Conservation (phyloP, 2,113 vertebrate genomes). For the Megaptera novaeangliae region DNA sequence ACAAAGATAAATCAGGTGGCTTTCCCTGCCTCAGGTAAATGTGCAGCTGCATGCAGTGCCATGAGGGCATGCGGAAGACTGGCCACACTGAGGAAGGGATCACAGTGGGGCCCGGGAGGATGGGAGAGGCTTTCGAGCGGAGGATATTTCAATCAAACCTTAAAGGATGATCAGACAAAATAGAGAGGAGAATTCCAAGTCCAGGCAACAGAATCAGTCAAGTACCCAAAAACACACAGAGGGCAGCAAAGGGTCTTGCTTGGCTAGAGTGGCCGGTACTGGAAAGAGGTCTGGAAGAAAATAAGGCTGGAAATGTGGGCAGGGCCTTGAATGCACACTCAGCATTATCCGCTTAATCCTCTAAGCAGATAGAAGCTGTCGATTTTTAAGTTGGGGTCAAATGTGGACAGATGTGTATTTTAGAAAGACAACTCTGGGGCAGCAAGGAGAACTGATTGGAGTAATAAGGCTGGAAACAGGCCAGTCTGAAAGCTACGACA, state of each 20-base stretch:
- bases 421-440: background rate
- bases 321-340: background rate
- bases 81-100: background rate
- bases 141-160: background rate
- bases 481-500: background rate
- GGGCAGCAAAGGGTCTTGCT: background rate
- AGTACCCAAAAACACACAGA: background rate
- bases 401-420: background rate
- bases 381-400: background rate
- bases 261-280: background rate
- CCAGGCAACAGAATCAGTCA: background rate
- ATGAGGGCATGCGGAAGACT: rapidly evolving
- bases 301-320: background rate
- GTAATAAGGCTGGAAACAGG: background rate
- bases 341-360: background rate
- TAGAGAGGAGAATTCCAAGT: background rate
- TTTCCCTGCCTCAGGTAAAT: background rate
- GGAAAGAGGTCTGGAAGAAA: background rate
- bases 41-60: no score
- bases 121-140: background rate
- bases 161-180: background rate
- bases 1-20: background rate
- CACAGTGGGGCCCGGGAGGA: rapidly evolving
- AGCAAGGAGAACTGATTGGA: background rate
- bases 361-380: background rate